Conservation (phyloP, 30 jellyfish, hydroid and myxozoan species). For the Clytia hemisphaerica region DNA sequence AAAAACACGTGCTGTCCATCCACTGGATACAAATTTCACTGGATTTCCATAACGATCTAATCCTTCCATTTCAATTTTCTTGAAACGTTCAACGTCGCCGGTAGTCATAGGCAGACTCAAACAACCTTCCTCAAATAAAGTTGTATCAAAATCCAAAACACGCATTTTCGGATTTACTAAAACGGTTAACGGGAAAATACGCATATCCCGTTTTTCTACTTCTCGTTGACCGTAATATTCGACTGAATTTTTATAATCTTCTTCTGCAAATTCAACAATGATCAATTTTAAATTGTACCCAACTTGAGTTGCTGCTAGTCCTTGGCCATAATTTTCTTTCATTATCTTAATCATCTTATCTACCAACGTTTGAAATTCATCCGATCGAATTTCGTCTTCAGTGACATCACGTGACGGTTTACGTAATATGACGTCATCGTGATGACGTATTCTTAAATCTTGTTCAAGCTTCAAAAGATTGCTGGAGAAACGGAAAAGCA, state of each 20-base stretch:
- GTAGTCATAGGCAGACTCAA: conserved; percentile 1
- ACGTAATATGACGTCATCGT: conserved; percentile 26
- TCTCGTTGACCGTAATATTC: conserved; percentile 7
- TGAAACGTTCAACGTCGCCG: conserved; percentile 12
- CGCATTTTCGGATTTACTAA: conserved; percentile 23
- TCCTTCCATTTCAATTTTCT: conserved; percentile 1
- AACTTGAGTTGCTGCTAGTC: conserved; percentile 39
- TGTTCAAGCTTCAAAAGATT: too few relatives aligned
- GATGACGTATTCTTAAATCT: conserved; percentile 21
- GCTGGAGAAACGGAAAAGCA: too few relatives aligned
- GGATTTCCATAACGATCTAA: conserved; percentile 3
- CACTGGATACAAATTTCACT: not conserved
- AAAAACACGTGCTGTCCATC: conserved; percentile 32
- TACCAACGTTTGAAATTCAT: conserved; percentile 6
- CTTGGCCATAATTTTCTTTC: conserved; percentile 22
- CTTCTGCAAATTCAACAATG: conserved; percentile 21
- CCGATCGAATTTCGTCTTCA: not conserved
- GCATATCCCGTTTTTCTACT: conserved; percentile 20
- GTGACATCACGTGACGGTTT: conserved; percentile 22
- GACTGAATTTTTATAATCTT: conserved; percentile 3
- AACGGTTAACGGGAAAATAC: conserved; percentile 1
- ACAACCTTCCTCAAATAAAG: conserved; percentile 35
- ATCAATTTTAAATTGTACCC: conserved; percentile 15
- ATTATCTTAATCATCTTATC: not conserved
- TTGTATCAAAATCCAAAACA: conserved; percentile 3